These are phyloP conservation scores for Lasiurus borealis DNA, from an alignment of 2,113 vertebrate genomes.

Conservation along the genomic window DNA sequence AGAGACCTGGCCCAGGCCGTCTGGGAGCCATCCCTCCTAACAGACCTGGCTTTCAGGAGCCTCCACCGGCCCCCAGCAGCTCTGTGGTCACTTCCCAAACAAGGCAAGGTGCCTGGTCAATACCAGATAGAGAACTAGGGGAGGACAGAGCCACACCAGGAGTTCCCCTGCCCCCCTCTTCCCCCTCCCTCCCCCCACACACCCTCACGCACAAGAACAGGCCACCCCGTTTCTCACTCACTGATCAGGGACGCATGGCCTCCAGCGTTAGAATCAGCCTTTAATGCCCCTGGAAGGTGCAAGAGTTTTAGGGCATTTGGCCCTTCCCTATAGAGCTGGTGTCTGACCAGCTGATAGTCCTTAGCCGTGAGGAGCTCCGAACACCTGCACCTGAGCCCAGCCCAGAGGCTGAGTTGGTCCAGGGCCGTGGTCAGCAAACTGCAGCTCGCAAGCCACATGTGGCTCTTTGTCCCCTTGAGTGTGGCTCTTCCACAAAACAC, in stretches of 20 bases:
- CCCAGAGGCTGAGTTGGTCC: not conserved
- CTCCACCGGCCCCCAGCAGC: not conserved
- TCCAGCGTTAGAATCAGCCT: not conserved
- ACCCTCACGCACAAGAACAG: not conserved
- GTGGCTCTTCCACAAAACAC: too few species aligned
- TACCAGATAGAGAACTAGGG: not conserved
- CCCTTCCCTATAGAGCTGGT: not conserved
- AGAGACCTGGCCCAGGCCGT: not conserved
- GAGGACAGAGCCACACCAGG: not conserved
- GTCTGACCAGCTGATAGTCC: not conserved
- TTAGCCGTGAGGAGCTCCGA: not conserved
- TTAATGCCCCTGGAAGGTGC: constrained; percentile 24
- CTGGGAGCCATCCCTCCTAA: accelerated
- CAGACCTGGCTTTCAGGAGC: not conserved
- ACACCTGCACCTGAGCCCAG: accelerated
- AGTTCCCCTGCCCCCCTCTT: not conserved
- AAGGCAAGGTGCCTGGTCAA: not conserved
- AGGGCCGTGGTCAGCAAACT: too few species aligned
- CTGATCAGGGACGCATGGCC: not conserved
- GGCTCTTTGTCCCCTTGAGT: too few species aligned
- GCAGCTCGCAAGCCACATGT: too few species aligned
- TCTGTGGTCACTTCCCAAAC: too few species aligned
- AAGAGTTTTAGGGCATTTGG: not conserved
- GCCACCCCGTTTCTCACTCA: not conserved
- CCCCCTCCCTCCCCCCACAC: not conserved